Percentiles rank a stretch among this genome's conserved stretches.
These are phyloP conservation scores for Hydrotaea cyrtoneurina DNA, from an alignment of 2,888 invertebrate species.

Conservation along the genomic window DNA sequence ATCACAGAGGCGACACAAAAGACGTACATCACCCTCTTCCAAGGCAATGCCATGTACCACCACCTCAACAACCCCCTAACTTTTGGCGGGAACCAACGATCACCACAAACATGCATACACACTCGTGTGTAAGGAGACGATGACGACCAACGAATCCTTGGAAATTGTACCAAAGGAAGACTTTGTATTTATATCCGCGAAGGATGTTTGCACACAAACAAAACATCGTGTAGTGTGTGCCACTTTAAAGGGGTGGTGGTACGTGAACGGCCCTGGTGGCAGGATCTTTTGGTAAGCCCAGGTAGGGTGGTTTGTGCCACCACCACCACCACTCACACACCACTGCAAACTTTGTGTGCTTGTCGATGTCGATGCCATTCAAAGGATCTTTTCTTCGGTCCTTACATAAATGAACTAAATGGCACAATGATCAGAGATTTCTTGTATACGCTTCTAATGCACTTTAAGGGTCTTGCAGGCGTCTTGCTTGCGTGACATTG, in stretches of 20 bases:
- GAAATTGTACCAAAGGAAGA: slow-evolving; percentile 51
- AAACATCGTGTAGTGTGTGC: slow-evolving; percentile 17
- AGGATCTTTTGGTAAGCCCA: slow-evolving; percentile 27
- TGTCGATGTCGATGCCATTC: background rate
- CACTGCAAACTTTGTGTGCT: slow-evolving; percentile 10
- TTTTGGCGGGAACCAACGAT: slow-evolving; percentile 60
- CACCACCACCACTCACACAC: background rate
- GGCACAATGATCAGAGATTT: slow-evolving; percentile 44
- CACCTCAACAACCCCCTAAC: slow-evolving; percentile 61
- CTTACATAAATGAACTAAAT: slow-evolving; percentile 8
- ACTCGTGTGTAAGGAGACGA: too few relatives aligned
- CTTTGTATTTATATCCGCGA: slow-evolving; percentile 50
- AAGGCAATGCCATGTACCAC: slow-evolving; percentile 44
- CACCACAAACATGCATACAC: background rate
- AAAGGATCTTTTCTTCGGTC: slow-evolving; percentile 29
- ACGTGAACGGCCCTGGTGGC: background rate
- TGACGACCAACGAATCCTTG: background rate
- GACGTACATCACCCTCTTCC: slow-evolving; percentile 74
- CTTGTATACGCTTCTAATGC: slow-evolving; percentile 46
- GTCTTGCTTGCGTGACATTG: background rate
- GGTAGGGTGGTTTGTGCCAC: slow-evolving; percentile 23
- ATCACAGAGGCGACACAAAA: slow-evolving; percentile 69
- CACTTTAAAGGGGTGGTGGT: slow-evolving; percentile 59
- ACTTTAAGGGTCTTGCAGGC: slow-evolving; percentile 28
- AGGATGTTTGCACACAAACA: slow-evolving; percentile 53